phyloP scores from a whole-genome alignment of 2,113 vertebrate species.

The Zosterops hypoxanthus region DNA sequence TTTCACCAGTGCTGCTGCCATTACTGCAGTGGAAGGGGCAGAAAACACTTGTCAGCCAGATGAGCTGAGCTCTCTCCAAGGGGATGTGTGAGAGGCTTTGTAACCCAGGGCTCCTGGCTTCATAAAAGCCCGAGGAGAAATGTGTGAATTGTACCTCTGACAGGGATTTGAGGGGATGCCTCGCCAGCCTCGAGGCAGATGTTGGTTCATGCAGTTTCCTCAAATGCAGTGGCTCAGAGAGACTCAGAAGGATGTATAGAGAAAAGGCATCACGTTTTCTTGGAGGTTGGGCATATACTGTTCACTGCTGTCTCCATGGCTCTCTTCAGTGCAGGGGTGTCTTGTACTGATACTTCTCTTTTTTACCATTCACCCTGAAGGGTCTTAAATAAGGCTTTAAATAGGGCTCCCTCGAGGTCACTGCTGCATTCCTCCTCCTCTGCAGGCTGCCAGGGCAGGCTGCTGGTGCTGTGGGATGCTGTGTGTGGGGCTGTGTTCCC shows the following conservation, averaged over 20 bases:
- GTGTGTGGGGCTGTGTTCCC: neutral
- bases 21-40: neutral
- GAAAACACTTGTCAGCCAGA: neutral
- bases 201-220: neutral
- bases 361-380: neutral
- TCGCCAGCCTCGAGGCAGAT: neutral
- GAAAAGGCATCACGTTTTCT: neutral
- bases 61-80: neutral
- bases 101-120: neutral
- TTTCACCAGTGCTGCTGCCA: neutral
- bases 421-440: fast-evolving
- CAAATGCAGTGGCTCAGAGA: neutral
- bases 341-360: neutral
- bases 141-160: neutral
- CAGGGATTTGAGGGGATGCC: neutral
- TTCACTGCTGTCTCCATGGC: neutral
- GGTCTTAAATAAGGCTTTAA: neutral
- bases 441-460: neutral
- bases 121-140: neutral
- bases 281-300: neutral
- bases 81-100: neutral
- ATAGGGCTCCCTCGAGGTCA: neutral
- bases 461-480: neutral
- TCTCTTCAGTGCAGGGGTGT: neutral
- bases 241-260: neutral